Percentiles rank a stretch among this genome's conserved stretches.
phyloP scores from a whole-genome alignment of 1,140 invertebrate genomes.

The Galleria mellonella region DNA sequence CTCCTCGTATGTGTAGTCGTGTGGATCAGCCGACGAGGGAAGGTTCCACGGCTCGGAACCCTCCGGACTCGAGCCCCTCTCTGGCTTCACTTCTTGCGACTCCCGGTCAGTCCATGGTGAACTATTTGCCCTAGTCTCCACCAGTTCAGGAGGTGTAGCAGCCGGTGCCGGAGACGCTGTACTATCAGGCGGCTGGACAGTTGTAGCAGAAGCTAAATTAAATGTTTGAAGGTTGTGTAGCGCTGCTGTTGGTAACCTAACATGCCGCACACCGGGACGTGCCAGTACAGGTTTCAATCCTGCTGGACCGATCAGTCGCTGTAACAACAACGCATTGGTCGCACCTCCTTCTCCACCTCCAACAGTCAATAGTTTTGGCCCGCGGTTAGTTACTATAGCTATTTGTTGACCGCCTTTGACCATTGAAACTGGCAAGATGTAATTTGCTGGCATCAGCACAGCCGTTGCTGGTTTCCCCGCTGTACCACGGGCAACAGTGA shows the following conservation, averaged over 20 bases:
- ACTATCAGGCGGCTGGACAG: conserved; percentile 40
- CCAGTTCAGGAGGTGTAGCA: conserved; percentile 40
- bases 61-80: conserved; percentile 46
- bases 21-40: conserved; percentile 29
- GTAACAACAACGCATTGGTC: conserved; percentile 72
- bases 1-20: conserved; percentile 63
- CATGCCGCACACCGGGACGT: conserved; percentile 63
- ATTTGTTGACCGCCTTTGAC: conserved; percentile 82
- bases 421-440: conserved; percentile 80
- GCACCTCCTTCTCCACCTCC: conserved; percentile 60
- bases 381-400: conserved; percentile 80
- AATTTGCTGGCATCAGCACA: conserved; percentile 80
- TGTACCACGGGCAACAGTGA: conserved; percentile 61
- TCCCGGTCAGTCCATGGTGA: conserved; percentile 52
- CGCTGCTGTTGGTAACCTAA: conserved; percentile 62
- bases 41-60: conserved; percentile 51
- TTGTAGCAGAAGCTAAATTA: conserved; percentile 46
- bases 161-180: conserved; percentile 33
- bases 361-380: conserved; percentile 79
- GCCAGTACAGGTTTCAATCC: conserved; percentile 65
- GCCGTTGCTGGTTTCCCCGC: conserved; percentile 74
- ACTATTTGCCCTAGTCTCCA: conserved; percentile 40
- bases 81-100: conserved; percentile 41
- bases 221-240: conserved; percentile 68
- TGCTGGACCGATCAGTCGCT: conserved; percentile 60